Percentiles rank a stretch among this genome's conserved stretches.
Conservation (phyloP, 2,888 invertebrate species). For the Cheilosia urbana region DNA sequence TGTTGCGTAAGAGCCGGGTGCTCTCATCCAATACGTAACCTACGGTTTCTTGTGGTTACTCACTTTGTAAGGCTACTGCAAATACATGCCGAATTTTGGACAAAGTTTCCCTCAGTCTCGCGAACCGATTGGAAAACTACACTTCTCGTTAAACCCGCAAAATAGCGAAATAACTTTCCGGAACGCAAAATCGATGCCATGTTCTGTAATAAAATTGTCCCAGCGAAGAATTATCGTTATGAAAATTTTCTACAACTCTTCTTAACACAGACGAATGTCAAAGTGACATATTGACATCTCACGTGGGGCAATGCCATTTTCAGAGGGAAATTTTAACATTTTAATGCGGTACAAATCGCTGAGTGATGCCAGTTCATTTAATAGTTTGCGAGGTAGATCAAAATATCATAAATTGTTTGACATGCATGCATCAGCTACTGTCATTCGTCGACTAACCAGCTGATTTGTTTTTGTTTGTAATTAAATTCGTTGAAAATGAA, state of each 20-base stretch:
- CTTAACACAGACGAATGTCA: constrained; percentile 24
- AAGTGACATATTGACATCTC: constrained; percentile 38
- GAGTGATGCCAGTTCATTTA: constrained; percentile 15
- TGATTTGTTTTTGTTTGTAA: no score
- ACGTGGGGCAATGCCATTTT: constrained; percentile 53
- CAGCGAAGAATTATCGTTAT: constrained; percentile 2
- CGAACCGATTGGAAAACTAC: constrained; percentile 88
- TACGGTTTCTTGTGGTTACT: constrained; percentile 57
- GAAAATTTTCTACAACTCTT: constrained; percentile 40
- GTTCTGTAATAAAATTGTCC: constrained; percentile 54
- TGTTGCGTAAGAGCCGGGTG: constrained; percentile 78
- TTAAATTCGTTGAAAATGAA: no score
- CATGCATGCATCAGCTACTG: no score
- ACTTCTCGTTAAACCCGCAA: constrained; percentile 89
- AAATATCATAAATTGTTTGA: no score
- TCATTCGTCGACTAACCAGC: no score
- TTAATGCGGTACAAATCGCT: not conserved
- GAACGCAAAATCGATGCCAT: constrained; percentile 85
- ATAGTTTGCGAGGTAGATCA: not conserved
- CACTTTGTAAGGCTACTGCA: constrained; percentile 85
- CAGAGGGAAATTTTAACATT: not conserved
- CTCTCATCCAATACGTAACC: constrained; percentile 40
- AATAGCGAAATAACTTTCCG: constrained; percentile 90
- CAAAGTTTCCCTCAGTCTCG: constrained; percentile 86
- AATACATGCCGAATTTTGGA: constrained; percentile 84